Evolutionary conservation across 2,113 vertebrate genomes (phyloP).

Genomic region (Pardalotus punctatus): DNA sequence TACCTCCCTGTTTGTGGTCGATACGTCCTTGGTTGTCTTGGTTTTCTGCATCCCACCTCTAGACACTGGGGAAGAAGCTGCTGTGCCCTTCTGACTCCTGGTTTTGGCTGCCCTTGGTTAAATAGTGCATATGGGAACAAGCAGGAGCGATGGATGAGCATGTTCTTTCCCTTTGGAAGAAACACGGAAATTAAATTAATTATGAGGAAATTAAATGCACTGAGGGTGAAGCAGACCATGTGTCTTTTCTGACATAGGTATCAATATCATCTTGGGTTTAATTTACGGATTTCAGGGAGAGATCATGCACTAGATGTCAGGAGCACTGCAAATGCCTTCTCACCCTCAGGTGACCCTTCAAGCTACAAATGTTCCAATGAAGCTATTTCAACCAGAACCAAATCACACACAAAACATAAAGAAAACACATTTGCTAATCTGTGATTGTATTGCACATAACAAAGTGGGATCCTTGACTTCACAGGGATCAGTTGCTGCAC

Average conservation of each 20-base stretch:
- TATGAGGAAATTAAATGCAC: not conserved
- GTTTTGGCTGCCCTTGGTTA: not conserved
- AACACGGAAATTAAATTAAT: not conserved
- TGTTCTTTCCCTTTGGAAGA: not conserved
- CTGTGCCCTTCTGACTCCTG: not conserved
- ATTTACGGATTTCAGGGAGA: not conserved
- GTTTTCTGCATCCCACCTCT: not conserved
- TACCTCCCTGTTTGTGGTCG: not conserved
- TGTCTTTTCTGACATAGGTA: not conserved
- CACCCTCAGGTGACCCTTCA: conserved; percentile 24
- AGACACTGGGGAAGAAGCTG: not conserved
- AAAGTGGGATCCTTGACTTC: not conserved
- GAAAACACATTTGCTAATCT: not conserved
- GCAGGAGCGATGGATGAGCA: not conserved
- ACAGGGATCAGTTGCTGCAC: not conserved
- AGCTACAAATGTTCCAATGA: conserved; percentile 10
- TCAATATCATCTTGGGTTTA: not conserved
- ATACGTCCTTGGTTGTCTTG: not conserved
- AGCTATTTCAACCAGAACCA: not conserved
- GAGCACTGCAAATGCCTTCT: not conserved
- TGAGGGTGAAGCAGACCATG: not conserved
- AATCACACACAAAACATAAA: not conserved
- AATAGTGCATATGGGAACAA: accelerated
- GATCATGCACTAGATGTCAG: not conserved
- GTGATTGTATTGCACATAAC: not conserved